A percentile compares a stretch with the other conserved stretches of the same genome.
phyloP scores from a whole-genome alignment of 2,113 vertebrate genomes.

The Phalacrocorax brasilianus region DNA sequence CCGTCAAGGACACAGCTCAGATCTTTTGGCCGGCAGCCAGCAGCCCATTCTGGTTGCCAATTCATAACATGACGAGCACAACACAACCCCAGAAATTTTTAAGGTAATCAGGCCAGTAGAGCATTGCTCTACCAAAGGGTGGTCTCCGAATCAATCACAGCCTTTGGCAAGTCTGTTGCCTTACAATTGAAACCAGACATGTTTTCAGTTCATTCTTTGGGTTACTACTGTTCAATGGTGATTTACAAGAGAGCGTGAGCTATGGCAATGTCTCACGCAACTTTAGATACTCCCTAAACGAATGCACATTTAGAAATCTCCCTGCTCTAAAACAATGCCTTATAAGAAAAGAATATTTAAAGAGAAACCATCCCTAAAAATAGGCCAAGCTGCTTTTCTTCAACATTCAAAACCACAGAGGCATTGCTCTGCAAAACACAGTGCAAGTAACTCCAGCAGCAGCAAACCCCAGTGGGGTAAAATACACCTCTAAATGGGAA shows the following conservation, averaged over 20 bases:
- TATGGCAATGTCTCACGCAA: slow-evolving; percentile 88
- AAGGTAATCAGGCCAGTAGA: slow-evolving; percentile 81
- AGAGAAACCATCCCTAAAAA: slow-evolving; percentile 51
- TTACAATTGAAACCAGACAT: slow-evolving; percentile 90
- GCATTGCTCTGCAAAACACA: background rate
- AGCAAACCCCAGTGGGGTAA: background rate
- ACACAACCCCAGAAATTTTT: slow-evolving; percentile 53
- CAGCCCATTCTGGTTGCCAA: slow-evolving; percentile 26
- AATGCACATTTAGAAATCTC: slow-evolving; percentile 80
- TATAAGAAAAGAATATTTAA: slow-evolving; percentile 28
- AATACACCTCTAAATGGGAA: background rate
- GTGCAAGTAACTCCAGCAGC: background rate
- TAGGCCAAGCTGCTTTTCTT: background rate
- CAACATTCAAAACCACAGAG: background rate
- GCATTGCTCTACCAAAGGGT: slow-evolving; percentile 78
- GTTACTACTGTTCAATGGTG: slow-evolving; percentile 90
- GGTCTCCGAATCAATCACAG: slow-evolving; percentile 83
- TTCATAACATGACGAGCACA: slow-evolving; percentile 43
- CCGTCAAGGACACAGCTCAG: background rate
- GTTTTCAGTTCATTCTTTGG: slow-evolving; percentile 85
- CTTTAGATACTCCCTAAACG: slow-evolving; percentile 79
- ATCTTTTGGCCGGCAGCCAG: slow-evolving; percentile 36
- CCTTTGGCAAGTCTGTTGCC: slow-evolving; percentile 80
- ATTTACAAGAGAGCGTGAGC: slow-evolving; percentile 90
- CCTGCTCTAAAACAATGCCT: slow-evolving; percentile 53